These are phyloP conservation scores for Zonitis immaculata DNA, from an alignment of 2,888 invertebrate species.

Conservation along the genomic window DNA sequence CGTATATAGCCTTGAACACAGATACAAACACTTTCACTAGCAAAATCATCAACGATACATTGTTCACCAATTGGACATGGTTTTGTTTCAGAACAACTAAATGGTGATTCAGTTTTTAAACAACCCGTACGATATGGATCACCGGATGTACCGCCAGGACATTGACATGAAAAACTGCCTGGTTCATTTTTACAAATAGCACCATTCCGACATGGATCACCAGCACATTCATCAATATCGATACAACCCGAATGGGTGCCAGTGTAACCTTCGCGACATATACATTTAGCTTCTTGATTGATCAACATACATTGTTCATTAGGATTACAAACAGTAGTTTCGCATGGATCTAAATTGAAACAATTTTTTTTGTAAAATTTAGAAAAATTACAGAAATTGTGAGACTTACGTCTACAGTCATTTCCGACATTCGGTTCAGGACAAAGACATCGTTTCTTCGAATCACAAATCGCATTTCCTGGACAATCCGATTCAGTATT, in stretches of 20 bases:
- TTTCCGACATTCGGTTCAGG: constrained; percentile 89
- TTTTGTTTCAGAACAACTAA: constrained; percentile 66
- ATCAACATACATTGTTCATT: constrained; percentile 86
- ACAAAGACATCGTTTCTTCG: constrained; percentile 73
- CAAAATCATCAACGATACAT: constrained; percentile 71
- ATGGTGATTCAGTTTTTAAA: constrained; percentile 58
- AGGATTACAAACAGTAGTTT: constrained; percentile 75
- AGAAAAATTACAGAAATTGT: background rate
- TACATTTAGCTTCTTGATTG: constrained; percentile 77
- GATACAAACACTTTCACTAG: constrained; percentile 78
- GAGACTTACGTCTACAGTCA: constrained; percentile 81
- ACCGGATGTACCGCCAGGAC: constrained; percentile 75
- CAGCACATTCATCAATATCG: constrained; percentile 84
- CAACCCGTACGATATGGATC: constrained; percentile 80
- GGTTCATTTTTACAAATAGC: constrained; percentile 87
- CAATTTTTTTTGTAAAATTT: background rate
- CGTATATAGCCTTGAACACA: constrained; percentile 85
- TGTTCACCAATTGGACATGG: constrained; percentile 83
- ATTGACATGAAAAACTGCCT: constrained; percentile 82
- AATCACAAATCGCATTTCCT: constrained; percentile 82
- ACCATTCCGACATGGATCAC: constrained; percentile 75
- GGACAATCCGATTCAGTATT: constrained; percentile 73
- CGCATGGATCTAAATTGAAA: constrained; percentile 73
- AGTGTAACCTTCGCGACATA: constrained; percentile 77
- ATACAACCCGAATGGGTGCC: constrained; percentile 68